A percentile compares a stretch with the other conserved stretches of the same genome.
These are phyloP conservation scores for Nesometra sesokonis DNA, from an alignment of 35 echinoderm and acorn worm species.

Conservation along the genomic window DNA sequence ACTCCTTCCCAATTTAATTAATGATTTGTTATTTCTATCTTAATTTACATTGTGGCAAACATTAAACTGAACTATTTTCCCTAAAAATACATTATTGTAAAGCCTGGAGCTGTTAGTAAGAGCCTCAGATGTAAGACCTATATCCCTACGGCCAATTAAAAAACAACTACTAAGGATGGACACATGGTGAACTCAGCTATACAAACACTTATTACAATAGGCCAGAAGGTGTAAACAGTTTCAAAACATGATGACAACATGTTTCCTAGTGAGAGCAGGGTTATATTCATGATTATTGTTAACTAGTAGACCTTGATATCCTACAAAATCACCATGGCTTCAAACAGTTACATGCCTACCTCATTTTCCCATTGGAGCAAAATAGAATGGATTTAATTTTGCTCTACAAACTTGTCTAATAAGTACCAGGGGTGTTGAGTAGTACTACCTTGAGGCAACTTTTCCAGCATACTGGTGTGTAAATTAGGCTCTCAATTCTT, in stretches of 20 bases:
- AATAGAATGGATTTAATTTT: not conserved
- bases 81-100: too few relatives aligned
- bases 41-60: too few relatives aligned
- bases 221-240: not conserved
- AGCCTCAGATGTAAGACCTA: not conserved
- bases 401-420: not conserved
- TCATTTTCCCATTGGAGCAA: not conserved
- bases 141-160: not conserved
- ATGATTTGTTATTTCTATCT: too few relatives aligned
- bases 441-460: not conserved
- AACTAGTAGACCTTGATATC: not conserved
- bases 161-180: not conserved
- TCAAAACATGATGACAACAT: not conserved
- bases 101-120: not conserved
- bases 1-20: too few relatives aligned
- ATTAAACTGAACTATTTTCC: too few relatives aligned
- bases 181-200: not conserved
- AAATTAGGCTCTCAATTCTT: not conserved
- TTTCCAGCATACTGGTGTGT: not conserved
- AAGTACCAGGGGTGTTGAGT: not conserved
- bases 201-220: not conserved
- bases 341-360: not conserved
- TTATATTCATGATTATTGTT: not conserved
- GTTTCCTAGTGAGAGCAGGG: not conserved
- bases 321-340: not conserved